Evolutionary conservation across 2,113 vertebrate species (phyloP), one percentile per base, ranked within the genome.

Genomic region (Brienomyrus brachyistius): DNA sequence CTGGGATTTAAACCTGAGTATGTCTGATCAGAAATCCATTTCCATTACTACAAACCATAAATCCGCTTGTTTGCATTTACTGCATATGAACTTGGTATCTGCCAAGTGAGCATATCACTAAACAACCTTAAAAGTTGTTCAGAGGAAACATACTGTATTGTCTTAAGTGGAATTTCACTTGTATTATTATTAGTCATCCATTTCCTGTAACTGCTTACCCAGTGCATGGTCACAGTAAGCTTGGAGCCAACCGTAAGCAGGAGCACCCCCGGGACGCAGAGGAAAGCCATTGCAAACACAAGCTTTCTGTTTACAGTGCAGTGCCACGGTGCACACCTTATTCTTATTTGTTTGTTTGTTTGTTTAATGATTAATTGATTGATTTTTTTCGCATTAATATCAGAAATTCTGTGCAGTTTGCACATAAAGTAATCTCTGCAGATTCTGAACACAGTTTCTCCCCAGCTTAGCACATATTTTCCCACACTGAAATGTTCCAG

Each of bases 11-110:
- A 19, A 80, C 74, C 74, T 43, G 35, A 40, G 74, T 80, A 80
- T 80, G 74, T 35, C 19, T 80, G 74, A 70, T 80, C 35, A 80
- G 43, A 80, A 80, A 80, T 80, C 74, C 74, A 80, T 80, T 80
- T 80, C 15, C 74, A 40, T 80, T 43, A 80, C 74, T 80, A 40
- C 40, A 43, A 43, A 43, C 35, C 35, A 80, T 43, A 8, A 43
- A 43, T 43, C 35, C 4, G 1, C n/a, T 15, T 43, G 74, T 80
- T 80, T 80, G 35, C 74, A 43, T 40, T 43, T 43, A 43, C 74
- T 80, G 31, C 31, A n/a, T 80, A 80, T 80, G 74, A 43, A 5
- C 35, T 19, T 43, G 17, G 31, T 43, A 15, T 80, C 74, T 80
- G 74, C 74, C 15, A 43, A 80, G 35, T 43, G 15, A 80, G 13